These are phyloP conservation scores for Pogonocichla stellata DNA, from an alignment of 2,113 vertebrate species.

Conservation along the genomic window DNA sequence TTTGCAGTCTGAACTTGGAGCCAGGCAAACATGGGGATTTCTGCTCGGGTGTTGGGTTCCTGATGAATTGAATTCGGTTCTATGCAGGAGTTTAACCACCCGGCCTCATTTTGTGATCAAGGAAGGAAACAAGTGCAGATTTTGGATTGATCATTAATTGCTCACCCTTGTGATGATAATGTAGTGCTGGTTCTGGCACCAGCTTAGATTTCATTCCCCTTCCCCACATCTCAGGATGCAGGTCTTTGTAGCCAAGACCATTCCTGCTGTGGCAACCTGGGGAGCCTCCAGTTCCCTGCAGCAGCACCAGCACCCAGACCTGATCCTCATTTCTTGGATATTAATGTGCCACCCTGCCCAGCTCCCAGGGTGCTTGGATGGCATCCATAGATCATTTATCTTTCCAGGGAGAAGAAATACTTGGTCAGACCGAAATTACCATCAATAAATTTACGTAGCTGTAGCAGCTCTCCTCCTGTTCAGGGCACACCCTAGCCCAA, in stretches of 20 bases:
- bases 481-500: not conserved
- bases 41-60: not conserved
- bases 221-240: not conserved
- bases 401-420: not conserved
- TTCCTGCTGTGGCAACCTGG: not conserved
- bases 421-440: not conserved
- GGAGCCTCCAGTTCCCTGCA: not conserved
- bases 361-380: not conserved
- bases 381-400: not conserved
- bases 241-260: not conserved
- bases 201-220: not conserved
- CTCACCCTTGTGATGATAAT: accelerated
- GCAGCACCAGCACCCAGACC: accelerated
- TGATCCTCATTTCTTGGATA: not conserved
- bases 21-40: accelerated
- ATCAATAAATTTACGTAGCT: not conserved
- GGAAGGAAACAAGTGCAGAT: not conserved
- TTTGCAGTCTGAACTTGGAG: not conserved
- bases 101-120: not conserved
- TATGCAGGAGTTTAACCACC: not conserved
- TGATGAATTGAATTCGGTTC: accelerated
- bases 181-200: accelerated
- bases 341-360: not conserved
- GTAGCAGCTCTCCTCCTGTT: not conserved
- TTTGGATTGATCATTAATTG: not conserved